phyloP scores from a whole-genome alignment of 2,888 invertebrate genomes.

The Orthonychiurus folsomi region DNA sequence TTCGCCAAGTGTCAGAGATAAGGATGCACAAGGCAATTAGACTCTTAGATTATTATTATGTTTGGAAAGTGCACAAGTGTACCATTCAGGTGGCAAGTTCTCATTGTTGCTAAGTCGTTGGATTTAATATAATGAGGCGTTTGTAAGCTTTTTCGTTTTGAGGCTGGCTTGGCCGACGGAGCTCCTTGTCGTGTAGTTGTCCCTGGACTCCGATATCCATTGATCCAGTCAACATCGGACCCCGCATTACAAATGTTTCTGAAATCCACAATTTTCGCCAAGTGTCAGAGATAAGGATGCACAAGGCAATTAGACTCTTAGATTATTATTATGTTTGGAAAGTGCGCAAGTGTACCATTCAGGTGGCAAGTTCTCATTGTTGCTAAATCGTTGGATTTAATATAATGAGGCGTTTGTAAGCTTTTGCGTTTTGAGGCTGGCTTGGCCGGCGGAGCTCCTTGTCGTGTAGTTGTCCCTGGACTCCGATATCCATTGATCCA shows the following conservation, averaged over 20 bases:
- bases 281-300: no score
- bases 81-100: conserved; percentile 34
- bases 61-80: background rate
- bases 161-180: background rate
- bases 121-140: conserved; percentile 9
- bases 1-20: no score
- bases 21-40: no score
- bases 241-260: conserved; percentile 23
- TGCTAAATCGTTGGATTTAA: conserved; percentile 32
- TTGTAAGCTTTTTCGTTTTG: background rate
- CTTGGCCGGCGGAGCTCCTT: background rate
- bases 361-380: conserved; percentile 35
- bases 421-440: background rate
- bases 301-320: no score
- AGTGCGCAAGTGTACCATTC: conserved; percentile 17
- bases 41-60: no score
- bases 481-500: background rate
- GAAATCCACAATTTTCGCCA: no score
- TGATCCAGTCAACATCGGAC: conserved; percentile 10
- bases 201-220: background rate
- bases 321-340: no score
- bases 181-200: background rate
- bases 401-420: conserved; percentile 10
- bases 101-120: conserved; percentile 33
- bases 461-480: background rate